A percentile compares a stretch with the other conserved stretches of the same genome.
These are phyloP conservation scores for Loriculus beryllinus DNA, from an alignment of 2,797 vertebrate species.

Conservation along the genomic window DNA sequence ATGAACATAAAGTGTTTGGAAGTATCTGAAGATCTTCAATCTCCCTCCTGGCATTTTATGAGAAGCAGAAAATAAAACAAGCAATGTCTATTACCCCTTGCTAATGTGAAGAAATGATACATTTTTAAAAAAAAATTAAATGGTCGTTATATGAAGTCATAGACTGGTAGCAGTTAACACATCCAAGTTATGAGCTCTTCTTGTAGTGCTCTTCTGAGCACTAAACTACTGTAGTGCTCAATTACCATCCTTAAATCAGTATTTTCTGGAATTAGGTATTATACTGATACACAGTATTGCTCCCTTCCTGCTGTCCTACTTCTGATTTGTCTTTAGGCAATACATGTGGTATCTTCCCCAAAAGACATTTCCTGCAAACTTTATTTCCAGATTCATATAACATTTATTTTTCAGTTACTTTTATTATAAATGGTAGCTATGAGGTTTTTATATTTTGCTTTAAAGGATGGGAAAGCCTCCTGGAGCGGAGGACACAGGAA, in stretches of 20 bases:
- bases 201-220: too few species aligned
- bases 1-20: background rate
- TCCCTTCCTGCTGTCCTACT: background rate
- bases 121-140: background rate
- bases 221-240: background rate
- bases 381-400: background rate
- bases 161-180: background rate
- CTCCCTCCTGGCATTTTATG: background rate
- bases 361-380: background rate
- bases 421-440: background rate
- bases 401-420: background rate
- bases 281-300: background rate
- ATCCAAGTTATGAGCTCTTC: background rate
- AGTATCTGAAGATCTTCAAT: background rate
- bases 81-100: background rate
- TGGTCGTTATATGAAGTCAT: background rate
- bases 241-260: background rate
- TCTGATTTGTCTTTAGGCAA: background rate
- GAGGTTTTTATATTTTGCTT: background rate
- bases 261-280: background rate
- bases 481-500: background rate
- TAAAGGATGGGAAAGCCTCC: background rate
- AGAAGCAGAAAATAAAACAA: background rate
- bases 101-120: background rate
- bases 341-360: background rate